Conservation (phyloP, 2,797 vertebrate species). For the Sebastes glaucus region DNA sequence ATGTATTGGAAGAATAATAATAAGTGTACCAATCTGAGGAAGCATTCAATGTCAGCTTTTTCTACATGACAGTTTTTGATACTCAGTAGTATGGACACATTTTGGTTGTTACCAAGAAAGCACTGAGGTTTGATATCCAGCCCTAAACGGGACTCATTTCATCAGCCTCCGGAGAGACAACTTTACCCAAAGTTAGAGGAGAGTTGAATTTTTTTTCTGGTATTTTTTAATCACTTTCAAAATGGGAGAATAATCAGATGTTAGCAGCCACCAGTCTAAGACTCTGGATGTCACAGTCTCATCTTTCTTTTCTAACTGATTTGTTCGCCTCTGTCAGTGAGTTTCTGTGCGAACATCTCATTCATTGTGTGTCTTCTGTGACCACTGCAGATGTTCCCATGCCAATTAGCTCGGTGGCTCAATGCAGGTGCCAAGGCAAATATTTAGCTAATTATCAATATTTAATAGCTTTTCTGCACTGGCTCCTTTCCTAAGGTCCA, state of each 20-base stretch:
- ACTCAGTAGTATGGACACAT: fast-evolving
- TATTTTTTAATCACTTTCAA: neutral
- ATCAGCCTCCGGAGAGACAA: neutral
- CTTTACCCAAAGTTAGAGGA: neutral
- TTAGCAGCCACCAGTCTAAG: neutral
- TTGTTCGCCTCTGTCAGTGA: conserved; percentile 37
- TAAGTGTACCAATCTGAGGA: neutral
- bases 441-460: conserved; percentile 99
- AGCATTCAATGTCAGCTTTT: neutral
- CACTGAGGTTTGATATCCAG: neutral
- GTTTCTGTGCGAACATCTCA: conserved; percentile 38
- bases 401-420: conserved; percentile 91
- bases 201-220: neutral
- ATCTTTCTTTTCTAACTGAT: conserved; percentile 56
- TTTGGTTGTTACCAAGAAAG: neutral
- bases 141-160: neutral
- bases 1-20: neutral
- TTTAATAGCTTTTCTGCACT: conserved; percentile 93
- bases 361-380: conserved; percentile 56
- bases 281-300: conserved; percentile 9
- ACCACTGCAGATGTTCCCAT: conserved; percentile 73
- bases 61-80: neutral
- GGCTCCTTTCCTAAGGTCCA: conserved; percentile 95
- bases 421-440: conserved; percentile 94
- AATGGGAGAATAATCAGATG: neutral